Evolutionary conservation across 2,113 vertebrate genomes (phyloP), one percentile per base, ranked within the genome.

Genomic region (Aix galericulata): DNA sequence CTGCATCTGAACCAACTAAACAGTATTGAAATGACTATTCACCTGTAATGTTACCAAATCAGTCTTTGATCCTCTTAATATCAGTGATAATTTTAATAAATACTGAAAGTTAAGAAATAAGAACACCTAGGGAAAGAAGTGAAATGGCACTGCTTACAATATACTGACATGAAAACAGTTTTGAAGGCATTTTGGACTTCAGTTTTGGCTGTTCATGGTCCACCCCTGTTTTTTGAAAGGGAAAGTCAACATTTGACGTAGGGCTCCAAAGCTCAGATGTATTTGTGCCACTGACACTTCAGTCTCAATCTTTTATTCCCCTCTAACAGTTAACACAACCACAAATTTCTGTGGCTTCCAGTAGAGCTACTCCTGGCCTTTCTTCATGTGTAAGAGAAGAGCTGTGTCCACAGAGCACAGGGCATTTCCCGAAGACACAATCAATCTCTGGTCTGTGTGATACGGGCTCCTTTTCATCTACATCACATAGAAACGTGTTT

Each of bases 361-460:
- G 17, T 6, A 0, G 16, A 15, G 13, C 31, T 71, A 25, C 8
- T 26, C 32, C 56, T 76, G 73, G 5, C 32, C 68, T 40, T 17
- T 50, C 12, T 16, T 29, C 38, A 46, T 1, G 23, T 56, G 68
- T 52, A 17, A 27, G 38, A 42, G 44, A 71, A 52, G 31, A 60
- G 74, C 15, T 17, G 58, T 55, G 60, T 38, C 36, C 4, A 8
- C 50, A 25, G 42, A 25, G 20, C 31, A 2, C 2, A 3, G 15
- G 18, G 11, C 8, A 5, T n/a, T 50, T 36, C 58, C 62, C 18
- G n/a, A 52, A 13, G 44, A 25, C 26, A 6, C 0, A 0, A 31
- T 6, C 0, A 0, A 27, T 12, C 4, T 36, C 31, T 25, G 25
- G 8, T 20, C n/a, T 9, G 0, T 48, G 62, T 8, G n/a, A 6